A percentile compares a stretch with the other conserved stretches of the same genome.
Evolutionary conservation across 2,113 vertebrate species (phyloP).

Genomic region (Ptilorrhoa leucosticta): DNA sequence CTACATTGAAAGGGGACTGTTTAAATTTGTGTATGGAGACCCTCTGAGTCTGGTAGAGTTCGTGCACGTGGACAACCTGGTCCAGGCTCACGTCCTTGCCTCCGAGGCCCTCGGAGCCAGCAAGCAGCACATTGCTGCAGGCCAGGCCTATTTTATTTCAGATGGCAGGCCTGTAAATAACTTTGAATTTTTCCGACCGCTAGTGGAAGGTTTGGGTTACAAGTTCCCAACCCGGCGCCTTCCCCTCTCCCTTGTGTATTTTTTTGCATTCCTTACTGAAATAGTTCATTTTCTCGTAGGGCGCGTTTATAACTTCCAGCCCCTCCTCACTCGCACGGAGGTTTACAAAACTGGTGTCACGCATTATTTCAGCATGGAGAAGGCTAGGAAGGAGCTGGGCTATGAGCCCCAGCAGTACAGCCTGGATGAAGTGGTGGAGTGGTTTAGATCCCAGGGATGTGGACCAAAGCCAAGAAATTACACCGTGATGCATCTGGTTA

Average conservation of each 20-base stretch:
- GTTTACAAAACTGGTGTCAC: constrained; percentile 94
- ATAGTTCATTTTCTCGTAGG: constrained; percentile 78
- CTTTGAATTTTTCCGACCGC: constrained; percentile 91
- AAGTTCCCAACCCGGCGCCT: constrained; percentile 81
- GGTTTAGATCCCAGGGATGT: constrained; percentile 83
- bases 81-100: constrained; percentile 84
- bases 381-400: constrained; percentile 84
- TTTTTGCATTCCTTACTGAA: constrained; percentile 88
- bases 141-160: constrained; percentile 94
- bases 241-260: constrained; percentile 83
- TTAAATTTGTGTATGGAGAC: constrained; percentile 87
- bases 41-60: constrained; percentile 88
- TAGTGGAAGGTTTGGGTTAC: constrained; percentile 92
- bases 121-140: constrained; percentile 76
- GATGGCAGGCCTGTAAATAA: constrained; percentile 90
- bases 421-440: constrained; percentile 84
- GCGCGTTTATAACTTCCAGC: constrained; percentile 88
- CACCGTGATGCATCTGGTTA: neutral
- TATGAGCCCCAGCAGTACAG: constrained; percentile 78
- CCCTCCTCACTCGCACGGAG: constrained; percentile 89
- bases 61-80: constrained; percentile 91
- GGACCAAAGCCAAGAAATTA: constrained; percentile 57
- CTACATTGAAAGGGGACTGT: constrained; percentile 87
- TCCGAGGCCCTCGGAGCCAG: constrained; percentile 75
- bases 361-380: constrained; percentile 89